Evolutionary conservation across 2,888 invertebrate species (phyloP).

Genomic region (Tetheella fluctuosa): DNA sequence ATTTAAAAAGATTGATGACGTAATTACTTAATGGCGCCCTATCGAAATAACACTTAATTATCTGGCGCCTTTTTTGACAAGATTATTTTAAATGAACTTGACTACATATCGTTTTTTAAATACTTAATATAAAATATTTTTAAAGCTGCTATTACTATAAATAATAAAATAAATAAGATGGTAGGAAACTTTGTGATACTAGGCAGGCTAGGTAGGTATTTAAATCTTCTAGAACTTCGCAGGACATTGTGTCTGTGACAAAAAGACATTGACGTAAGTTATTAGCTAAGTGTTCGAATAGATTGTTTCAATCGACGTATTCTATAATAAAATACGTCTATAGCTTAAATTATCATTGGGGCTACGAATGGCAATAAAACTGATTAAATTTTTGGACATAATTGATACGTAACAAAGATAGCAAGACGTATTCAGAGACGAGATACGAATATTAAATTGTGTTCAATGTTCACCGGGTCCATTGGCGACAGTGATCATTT

Average conservation of each 20-base stretch:
- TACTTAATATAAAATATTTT: too few species aligned
- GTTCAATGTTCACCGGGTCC: too few species aligned
- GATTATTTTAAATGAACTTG: not conserved
- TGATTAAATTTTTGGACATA: too few species aligned
- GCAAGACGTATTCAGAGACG: too few species aligned
- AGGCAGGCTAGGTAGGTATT: not conserved
- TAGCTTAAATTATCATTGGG: too few species aligned
- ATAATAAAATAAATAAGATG: too few species aligned
- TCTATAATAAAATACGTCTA: not conserved
- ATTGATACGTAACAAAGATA: too few species aligned
- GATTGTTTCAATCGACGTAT: not conserved
- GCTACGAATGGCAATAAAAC: too few species aligned
- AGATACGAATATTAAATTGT: too few species aligned
- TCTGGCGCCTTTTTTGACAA: not conserved
- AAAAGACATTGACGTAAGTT: not conserved
- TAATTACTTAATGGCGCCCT: conserved; percentile 2
- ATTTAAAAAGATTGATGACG: not conserved
- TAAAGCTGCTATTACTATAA: too few species aligned
- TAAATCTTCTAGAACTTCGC: not conserved
- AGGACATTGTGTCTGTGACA: not conserved
- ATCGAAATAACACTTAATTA: not conserved
- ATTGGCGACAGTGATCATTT: too few species aligned
- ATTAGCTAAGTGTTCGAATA: not conserved
- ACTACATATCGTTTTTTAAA: too few species aligned
- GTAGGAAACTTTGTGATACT: not conserved